These are phyloP conservation scores for Neosilurus hyrtlii DNA, from an alignment of 2,797 vertebrate genomes.

Conservation along the genomic window DNA sequence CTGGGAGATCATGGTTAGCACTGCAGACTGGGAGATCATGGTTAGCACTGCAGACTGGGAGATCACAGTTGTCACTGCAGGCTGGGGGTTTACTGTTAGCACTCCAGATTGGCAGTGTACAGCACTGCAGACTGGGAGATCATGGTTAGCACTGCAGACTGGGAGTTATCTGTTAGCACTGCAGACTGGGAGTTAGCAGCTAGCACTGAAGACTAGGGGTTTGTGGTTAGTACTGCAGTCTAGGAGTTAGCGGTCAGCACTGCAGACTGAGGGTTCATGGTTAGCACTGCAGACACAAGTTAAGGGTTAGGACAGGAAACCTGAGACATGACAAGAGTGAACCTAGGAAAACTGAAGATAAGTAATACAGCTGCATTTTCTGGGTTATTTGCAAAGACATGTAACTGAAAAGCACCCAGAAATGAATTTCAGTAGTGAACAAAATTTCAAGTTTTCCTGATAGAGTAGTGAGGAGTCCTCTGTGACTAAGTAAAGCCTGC, in stretches of 20 bases:
- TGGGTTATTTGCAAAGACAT: background rate
- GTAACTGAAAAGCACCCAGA: background rate
- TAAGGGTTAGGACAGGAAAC: background rate
- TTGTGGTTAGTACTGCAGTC: background rate
- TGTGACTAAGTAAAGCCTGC: background rate
- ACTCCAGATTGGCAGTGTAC: too few relatives aligned
- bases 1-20: background rate
- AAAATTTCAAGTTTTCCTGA: background rate
- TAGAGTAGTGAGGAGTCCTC: background rate
- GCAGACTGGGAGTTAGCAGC: background rate
- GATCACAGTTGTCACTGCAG: background rate
- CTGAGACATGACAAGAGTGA: background rate
- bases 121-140: background rate
- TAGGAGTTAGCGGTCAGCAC: background rate
- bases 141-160: background rate
- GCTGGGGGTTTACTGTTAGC: too few relatives aligned
- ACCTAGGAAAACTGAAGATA: background rate
- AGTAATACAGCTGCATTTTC: background rate
- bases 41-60: background rate
- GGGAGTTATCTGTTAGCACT: too few relatives aligned
- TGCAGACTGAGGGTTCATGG: too few relatives aligned
- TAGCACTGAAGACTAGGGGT: background rate
- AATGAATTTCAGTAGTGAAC: background rate
- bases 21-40: background rate
- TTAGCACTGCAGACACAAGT: background rate